phyloP scores from a whole-genome alignment of 2,888 invertebrate genomes.

The Melanotus villosus region DNA sequence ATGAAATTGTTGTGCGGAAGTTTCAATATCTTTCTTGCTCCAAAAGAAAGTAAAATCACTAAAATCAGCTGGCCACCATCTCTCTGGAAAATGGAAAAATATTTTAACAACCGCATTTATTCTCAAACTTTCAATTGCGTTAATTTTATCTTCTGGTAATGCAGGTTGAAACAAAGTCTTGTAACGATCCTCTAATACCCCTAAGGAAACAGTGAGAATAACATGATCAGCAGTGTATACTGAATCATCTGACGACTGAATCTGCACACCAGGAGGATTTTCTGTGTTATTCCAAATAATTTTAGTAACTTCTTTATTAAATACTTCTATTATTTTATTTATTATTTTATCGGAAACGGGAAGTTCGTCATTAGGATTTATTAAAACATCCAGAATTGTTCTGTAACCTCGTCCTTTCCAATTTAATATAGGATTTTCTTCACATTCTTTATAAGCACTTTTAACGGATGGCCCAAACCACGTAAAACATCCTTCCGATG shows the following conservation, averaged over 20 bases:
- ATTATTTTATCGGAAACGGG: slow-evolving; percentile 28
- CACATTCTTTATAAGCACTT: slow-evolving; percentile 78
- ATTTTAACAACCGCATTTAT: slow-evolving; percentile 78
- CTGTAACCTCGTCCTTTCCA: slow-evolving; percentile 84
- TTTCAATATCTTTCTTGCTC: slow-evolving; percentile 66
- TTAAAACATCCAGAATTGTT: slow-evolving; percentile 74
- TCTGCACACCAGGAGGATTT: slow-evolving; percentile 48
- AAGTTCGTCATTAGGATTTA: slow-evolving; percentile 57
- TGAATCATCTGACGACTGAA: slow-evolving; percentile 69
- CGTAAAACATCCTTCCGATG: slow-evolving; percentile 70
- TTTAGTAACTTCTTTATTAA: slow-evolving; percentile 50
- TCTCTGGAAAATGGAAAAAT: slow-evolving; percentile 72
- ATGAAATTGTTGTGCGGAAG: slow-evolving; percentile 28
- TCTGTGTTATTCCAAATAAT: slow-evolving; percentile 48
- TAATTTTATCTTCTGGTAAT: slow-evolving; percentile 69
- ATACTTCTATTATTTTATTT: slow-evolving; percentile 51
- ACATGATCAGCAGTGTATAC: slow-evolving; percentile 73
- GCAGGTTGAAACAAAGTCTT: slow-evolving; percentile 70
- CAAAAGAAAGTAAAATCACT: slow-evolving; percentile 70
- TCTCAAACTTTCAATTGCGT: slow-evolving; percentile 71
- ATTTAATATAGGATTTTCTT: slow-evolving; percentile 78
- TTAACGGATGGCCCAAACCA: slow-evolving; percentile 78
- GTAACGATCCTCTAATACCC: slow-evolving; percentile 75
- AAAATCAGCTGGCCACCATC: slow-evolving; percentile 72
- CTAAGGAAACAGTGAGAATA: slow-evolving; percentile 77